Percentiles rank a stretch among this genome's conserved stretches.
Conservation (phyloP, 2,113 vertebrate species). For the Hippopotamus amphibius region DNA sequence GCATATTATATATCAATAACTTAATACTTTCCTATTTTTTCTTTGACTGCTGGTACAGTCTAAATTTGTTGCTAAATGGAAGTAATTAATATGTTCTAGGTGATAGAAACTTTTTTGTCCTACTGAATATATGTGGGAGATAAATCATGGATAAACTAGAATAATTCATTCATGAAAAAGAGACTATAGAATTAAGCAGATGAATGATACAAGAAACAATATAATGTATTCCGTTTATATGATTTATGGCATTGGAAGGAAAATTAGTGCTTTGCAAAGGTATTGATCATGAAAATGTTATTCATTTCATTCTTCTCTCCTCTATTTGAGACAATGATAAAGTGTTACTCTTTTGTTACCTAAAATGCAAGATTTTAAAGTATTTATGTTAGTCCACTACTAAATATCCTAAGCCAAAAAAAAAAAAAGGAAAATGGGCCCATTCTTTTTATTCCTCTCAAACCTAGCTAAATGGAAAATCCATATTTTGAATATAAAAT, state of each 20-base stretch:
- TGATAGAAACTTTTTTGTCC: constrained; percentile 7
- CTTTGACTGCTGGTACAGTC: background rate
- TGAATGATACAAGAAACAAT: background rate
- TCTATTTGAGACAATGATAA: constrained; percentile 28
- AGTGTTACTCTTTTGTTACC: constrained; percentile 1
- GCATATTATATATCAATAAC: background rate
- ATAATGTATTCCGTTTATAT: constrained; percentile 53
- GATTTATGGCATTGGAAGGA: constrained; percentile 60
- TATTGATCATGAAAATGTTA: constrained; percentile 65
- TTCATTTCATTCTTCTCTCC: constrained; percentile 10
- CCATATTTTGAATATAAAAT: background rate
- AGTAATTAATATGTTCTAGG: constrained; percentile 44
- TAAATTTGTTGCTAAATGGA: constrained; percentile 30
- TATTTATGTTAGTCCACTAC: background rate
- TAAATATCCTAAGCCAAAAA: background rate
- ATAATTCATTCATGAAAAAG: constrained; percentile 32
- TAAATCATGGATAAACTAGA: constrained; percentile 45
- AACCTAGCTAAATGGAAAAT: background rate
- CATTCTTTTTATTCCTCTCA: background rate
- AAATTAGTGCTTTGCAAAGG: constrained; percentile 51
- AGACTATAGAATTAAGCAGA: constrained; percentile 36
- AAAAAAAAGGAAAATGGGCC: background rate
- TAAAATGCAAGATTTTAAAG: constrained; percentile 11
- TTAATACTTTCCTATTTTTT: background rate
- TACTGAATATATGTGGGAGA: background rate